A percentile compares a stretch with the other conserved stretches of the same genome.
Evolutionary conservation across 2,888 invertebrate genomes (phyloP).

Genomic region (Campoletis raptor): DNA sequence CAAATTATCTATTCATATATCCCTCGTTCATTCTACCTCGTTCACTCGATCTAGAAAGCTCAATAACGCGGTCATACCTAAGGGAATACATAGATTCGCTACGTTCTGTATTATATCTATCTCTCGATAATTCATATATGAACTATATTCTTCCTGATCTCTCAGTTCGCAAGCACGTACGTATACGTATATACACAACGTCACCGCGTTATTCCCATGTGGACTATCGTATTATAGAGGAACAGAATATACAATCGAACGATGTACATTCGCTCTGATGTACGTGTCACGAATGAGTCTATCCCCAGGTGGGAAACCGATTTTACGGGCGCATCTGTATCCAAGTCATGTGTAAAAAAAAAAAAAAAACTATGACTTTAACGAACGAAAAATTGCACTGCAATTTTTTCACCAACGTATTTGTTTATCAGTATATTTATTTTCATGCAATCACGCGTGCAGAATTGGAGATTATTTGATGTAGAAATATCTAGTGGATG

Average conservation of each 20-base stretch:
- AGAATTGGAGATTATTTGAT: not conserved
- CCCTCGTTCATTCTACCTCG: not conserved
- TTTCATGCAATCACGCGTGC: not conserved
- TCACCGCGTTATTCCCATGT: slow-evolving; percentile 9
- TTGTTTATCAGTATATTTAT: not conserved
- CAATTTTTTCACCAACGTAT: not conserved
- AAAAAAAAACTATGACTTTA: not conserved
- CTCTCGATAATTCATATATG: slow-evolving; percentile 46
- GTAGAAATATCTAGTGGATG: not conserved
- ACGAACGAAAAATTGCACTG: not conserved
- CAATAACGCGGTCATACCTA: slow-evolving; percentile 3
- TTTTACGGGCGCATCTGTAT: not conserved
- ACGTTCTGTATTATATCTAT: slow-evolving; percentile 26
- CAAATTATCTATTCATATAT: slow-evolving; percentile 17
- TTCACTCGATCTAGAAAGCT: not conserved
- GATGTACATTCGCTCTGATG: slow-evolving; percentile 22
- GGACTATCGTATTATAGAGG: slow-evolving; percentile 26
- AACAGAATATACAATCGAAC: slow-evolving; percentile 39
- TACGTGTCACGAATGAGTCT: slow-evolving; percentile 40
- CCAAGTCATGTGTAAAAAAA: not conserved
- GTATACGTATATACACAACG: not conserved
- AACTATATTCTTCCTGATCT: slow-evolving; percentile 37
- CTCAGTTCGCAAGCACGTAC: not conserved
- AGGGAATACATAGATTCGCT: slow-evolving; percentile 28
- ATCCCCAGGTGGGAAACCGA: slow-evolving; percentile 35